Evolutionary conservation across 2,888 invertebrate species (phyloP).

Genomic region (Melinaea marsaeus): DNA sequence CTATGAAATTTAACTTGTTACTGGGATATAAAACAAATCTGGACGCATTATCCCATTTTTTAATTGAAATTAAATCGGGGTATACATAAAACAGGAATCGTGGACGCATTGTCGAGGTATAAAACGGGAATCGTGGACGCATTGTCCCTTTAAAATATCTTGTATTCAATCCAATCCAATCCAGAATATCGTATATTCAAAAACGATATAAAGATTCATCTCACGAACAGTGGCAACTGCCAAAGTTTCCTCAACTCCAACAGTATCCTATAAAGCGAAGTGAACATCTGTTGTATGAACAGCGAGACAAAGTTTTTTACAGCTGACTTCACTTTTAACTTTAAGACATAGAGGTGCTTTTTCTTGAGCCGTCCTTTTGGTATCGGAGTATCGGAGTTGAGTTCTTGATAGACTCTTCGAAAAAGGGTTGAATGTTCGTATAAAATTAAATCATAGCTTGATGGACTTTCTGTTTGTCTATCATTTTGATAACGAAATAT

Average conservation of each 20-base stretch:
- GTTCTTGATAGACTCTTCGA: constrained; percentile 59
- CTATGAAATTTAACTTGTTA: background rate
- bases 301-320: constrained; percentile 42
- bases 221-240: constrained; percentile 45
- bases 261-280: constrained; percentile 47
- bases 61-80: no score
- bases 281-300: constrained; percentile 72
- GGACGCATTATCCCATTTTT: no score
- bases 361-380: constrained; percentile 8
- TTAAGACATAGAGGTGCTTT: constrained; percentile 20
- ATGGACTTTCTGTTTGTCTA: constrained; percentile 1
- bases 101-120: no score
- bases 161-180: no score
- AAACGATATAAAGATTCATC: constrained; percentile 70
- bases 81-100: no score
- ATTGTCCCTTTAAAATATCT: no score
- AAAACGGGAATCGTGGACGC: no score
- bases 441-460: constrained; percentile 32
- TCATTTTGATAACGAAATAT: background rate
- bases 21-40: no score
- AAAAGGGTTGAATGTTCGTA: constrained; percentile 47
- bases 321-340: constrained; percentile 41
- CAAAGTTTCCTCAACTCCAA: constrained; percentile 32
- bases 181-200: constrained; percentile 49
- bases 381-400: constrained; percentile 45